Evolutionary conservation across 2,113 vertebrate species (phyloP).

Genomic region (Phylloscopus trochilus): DNA sequence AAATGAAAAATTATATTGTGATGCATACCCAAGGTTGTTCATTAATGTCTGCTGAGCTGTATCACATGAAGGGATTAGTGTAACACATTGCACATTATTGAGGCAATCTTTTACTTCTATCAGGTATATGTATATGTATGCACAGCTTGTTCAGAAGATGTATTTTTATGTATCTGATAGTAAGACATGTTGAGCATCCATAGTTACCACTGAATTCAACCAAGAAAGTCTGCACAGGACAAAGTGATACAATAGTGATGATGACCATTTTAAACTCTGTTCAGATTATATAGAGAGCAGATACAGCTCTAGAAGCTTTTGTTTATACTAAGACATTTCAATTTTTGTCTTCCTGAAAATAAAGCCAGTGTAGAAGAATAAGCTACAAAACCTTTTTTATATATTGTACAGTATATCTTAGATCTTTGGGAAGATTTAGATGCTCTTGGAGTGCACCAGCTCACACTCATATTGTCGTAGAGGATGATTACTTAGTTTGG

Average conservation of each 20-base stretch:
- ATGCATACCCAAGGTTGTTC: not conserved
- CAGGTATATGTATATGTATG: not conserved
- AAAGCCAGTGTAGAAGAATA: not conserved
- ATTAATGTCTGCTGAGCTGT: not conserved
- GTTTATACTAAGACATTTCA: not conserved
- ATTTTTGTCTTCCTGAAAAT: not conserved
- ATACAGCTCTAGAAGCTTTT: not conserved
- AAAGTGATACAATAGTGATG: not conserved
- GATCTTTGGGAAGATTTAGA: not conserved
- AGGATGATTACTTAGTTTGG: not conserved
- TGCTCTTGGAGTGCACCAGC: not conserved
- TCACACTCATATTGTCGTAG: not conserved
- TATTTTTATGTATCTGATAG: not conserved
- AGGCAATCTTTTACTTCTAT: not conserved
- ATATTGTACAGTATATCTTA: not conserved
- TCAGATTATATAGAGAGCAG: not conserved
- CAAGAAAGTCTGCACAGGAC: not conserved
- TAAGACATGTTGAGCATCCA: not conserved
- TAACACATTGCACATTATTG: not conserved
- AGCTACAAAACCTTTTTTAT: not conserved
- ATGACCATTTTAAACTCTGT: not conserved
- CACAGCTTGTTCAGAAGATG: not conserved
- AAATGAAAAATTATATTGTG: not conserved
- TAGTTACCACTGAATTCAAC: not conserved
- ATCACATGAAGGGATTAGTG: not conserved